These are phyloP conservation scores for Lipophrys pholis DNA, from an alignment of 2,113 vertebrate species.

Conservation along the genomic window DNA sequence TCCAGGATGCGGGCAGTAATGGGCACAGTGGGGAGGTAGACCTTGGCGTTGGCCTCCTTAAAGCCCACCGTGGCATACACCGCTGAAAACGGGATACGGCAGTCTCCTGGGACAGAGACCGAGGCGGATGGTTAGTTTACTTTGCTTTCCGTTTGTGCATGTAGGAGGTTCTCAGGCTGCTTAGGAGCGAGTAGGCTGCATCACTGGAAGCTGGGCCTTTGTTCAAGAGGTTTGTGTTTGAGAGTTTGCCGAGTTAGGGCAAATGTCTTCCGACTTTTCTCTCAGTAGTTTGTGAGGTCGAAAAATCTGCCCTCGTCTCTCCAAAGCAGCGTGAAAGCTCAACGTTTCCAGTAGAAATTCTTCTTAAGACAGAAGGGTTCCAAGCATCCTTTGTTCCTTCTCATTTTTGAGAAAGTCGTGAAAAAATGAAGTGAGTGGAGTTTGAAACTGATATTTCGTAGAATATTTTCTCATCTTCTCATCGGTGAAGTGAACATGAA, in stretches of 20 bases:
- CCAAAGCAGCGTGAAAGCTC: not conserved
- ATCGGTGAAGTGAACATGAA: too few species aligned
- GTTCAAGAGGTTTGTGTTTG: conserved; percentile 9
- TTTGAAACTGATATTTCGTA: too few species aligned
- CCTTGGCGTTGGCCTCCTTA: conserved; percentile 85
- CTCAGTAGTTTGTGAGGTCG: conserved; percentile 11
- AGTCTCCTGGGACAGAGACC: conserved; percentile 75
- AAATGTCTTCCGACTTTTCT: conserved; percentile 30
- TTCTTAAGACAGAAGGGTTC: not conserved
- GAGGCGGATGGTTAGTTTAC: conserved; percentile 26
- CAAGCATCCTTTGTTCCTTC: too few species aligned
- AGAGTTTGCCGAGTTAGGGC: conserved; percentile 11
- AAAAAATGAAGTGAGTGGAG: too few species aligned
- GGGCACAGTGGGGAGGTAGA: conserved; percentile 88
- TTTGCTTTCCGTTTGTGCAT: conserved; percentile 15
- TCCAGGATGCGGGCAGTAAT: conserved; percentile 90
- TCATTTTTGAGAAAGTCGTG: too few species aligned
- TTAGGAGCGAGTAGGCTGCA: conserved; percentile 45
- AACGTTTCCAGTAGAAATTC: not conserved
- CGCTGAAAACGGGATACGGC: conserved; percentile 88
- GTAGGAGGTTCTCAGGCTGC: conserved; percentile 53
- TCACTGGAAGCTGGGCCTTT: conserved; percentile 20
- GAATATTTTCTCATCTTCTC: too few species aligned
- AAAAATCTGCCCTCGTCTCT: conserved; percentile 10
- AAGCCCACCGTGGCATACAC: conserved; percentile 91